Percentiles rank a stretch among this genome's conserved stretches.
Conservation (phyloP, 2,113 vertebrate species). For the Mus musculus region DNA sequence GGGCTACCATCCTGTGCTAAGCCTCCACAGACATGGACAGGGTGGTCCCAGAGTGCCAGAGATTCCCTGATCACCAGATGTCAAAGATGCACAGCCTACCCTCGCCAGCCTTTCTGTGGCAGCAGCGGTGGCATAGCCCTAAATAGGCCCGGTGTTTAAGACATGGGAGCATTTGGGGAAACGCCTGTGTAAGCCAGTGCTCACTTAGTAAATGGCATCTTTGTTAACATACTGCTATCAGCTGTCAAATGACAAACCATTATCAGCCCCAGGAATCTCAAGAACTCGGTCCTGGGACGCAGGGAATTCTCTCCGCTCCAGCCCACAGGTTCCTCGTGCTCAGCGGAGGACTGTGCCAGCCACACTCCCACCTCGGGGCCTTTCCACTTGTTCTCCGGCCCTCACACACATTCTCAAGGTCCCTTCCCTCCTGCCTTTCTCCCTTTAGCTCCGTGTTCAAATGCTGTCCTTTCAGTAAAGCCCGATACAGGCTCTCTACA, state of each 20-base stretch:
- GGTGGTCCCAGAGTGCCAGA: neutral
- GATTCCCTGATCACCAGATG: neutral
- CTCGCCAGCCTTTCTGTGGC: neutral
- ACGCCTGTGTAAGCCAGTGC: neutral
- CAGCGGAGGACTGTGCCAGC: neutral
- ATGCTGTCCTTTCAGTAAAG: neutral
- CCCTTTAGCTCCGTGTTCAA: neutral
- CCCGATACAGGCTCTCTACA: neutral
- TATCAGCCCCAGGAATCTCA: neutral
- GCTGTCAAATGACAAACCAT: neutral
- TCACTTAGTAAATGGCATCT: neutral
- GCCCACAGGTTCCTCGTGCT: neutral
- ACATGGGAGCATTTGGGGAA: fast-evolving
- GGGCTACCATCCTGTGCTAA: neutral
- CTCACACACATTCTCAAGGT: neutral
- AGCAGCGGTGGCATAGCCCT: neutral
- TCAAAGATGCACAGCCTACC: neutral
- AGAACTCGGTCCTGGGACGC: neutral
- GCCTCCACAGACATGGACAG: neutral
- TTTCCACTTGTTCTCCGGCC: conserved; percentile 24
- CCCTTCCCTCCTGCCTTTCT: neutral
- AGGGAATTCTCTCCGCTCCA: neutral
- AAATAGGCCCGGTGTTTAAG: neutral
- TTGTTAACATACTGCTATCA: neutral
- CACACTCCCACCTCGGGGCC: neutral